Conservation (phyloP, 1,140 invertebrate species). For the Drosophila triauraria region DNA sequence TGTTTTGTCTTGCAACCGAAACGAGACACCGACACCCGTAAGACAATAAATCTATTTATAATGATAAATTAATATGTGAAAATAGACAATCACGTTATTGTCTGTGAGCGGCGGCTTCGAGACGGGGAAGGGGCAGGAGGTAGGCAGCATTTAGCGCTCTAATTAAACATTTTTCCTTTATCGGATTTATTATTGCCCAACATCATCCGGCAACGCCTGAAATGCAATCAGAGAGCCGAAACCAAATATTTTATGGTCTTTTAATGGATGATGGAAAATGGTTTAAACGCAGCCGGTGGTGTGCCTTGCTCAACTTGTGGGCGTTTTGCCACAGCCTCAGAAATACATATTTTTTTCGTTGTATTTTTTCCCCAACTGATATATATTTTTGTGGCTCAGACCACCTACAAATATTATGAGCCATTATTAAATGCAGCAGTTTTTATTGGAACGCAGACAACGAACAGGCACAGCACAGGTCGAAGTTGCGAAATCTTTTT, state of each 20-base stretch:
- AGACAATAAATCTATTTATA: conserved; percentile 63
- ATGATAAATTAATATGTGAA: conserved; percentile 76
- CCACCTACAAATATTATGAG: conserved; percentile 74
- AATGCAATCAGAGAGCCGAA: conserved; percentile 32
- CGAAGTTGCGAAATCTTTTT: conserved; percentile 37
- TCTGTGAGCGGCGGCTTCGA: neutral
- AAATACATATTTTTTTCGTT: conserved; percentile 5
- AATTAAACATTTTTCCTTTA: conserved; percentile 74
- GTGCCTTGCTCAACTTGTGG: conserved; percentile 70
- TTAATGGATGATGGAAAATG: conserved; percentile 52
- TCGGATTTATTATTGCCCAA: conserved; percentile 67
- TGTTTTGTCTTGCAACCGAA: conserved; percentile 62
- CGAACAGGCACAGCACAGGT: conserved; percentile 26
- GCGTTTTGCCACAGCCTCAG: conserved; percentile 46
- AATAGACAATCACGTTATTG: conserved; percentile 53
- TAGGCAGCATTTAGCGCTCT: conserved; percentile 62
- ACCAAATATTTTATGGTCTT: conserved; percentile 61
- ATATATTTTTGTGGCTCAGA: conserved; percentile 20
- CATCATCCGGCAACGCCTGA: conserved; percentile 48
- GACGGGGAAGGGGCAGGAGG: neutral
- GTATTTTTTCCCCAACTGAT: conserved; percentile 11
- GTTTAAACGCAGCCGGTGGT: conserved; percentile 20
- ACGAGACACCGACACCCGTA: conserved; percentile 27
- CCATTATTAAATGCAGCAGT: conserved; percentile 67
- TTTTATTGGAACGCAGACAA: conserved; percentile 37